A percentile compares a stretch with the other conserved stretches of the same genome.
phyloP scores from a whole-genome alignment of 2,888 invertebrate genomes.

The Cecidostiba fungosa region DNA sequence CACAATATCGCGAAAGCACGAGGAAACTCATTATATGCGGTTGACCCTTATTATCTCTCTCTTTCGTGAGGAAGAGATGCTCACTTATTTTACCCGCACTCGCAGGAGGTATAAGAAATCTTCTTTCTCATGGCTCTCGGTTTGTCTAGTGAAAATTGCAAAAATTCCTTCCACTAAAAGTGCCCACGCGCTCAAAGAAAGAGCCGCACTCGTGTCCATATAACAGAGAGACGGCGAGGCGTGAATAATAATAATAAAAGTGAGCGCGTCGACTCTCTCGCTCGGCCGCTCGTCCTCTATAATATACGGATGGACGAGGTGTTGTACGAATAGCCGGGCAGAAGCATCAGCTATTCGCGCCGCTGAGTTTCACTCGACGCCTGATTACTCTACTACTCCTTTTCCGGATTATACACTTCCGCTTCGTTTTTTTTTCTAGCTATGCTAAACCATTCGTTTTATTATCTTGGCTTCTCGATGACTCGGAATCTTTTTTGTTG shows the following conservation, averaged over 20 bases:
- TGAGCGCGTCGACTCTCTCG: background rate
- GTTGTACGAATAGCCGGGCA: background rate
- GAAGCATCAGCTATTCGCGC: background rate
- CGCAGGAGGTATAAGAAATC: background rate
- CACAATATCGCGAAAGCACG: background rate
- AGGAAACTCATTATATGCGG: constrained; percentile 28
- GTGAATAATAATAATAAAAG: background rate
- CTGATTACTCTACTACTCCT: background rate
- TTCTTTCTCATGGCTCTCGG: no score
- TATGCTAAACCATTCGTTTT: background rate
- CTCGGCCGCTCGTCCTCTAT: background rate
- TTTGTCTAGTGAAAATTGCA: no score
- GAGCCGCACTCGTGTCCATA: background rate
- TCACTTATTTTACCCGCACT: background rate
- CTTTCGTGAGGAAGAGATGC: no score
- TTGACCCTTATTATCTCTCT: background rate
- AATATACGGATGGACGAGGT: background rate
- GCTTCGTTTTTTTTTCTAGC: background rate
- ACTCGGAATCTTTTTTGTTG: background rate
- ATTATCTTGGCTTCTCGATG: background rate
- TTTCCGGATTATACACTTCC: background rate
- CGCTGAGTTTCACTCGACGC: background rate
- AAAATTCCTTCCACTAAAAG: no score
- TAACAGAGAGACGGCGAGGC: background rate
- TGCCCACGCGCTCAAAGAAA: background rate